A percentile compares a stretch with the other conserved stretches of the same genome.
These are phyloP conservation scores for Carpatolechia fugitivella DNA, from an alignment of 2,888 invertebrate genomes.

Conservation along the genomic window DNA sequence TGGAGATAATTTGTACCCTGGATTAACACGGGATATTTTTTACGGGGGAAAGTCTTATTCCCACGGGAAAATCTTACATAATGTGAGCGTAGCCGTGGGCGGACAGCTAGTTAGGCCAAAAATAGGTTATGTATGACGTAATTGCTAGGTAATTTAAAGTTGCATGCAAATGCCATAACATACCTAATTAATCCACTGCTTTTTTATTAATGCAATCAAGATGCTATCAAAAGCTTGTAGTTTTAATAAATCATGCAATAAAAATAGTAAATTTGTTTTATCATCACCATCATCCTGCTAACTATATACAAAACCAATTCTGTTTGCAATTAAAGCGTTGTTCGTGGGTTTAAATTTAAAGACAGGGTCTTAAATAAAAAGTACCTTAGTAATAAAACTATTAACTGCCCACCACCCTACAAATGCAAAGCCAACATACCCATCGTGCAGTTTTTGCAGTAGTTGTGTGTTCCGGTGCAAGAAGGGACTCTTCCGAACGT, in stretches of 20 bases:
- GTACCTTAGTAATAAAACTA: neutral
- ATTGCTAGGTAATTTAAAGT: neutral
- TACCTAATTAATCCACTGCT: neutral
- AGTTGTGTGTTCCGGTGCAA: constrained; percentile 59
- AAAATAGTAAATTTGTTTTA: neutral
- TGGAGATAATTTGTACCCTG: no score
- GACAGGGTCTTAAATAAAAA: no score
- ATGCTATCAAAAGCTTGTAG: neutral
- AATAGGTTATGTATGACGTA: no score
- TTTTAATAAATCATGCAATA: neutral
- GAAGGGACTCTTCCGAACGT: constrained; percentile 76
- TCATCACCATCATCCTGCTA: neutral
- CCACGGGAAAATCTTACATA: no score
- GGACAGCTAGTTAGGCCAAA: no score
- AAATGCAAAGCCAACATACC: constrained; percentile 55
- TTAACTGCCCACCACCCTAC: constrained; percentile 48
- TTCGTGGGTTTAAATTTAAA: neutral
- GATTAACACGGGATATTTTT: no score
- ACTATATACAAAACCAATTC: no score
- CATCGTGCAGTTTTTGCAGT: constrained; percentile 61
- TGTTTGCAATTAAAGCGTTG: neutral
- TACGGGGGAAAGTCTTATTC: no score
- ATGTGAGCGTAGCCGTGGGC: no score
- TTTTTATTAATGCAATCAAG: neutral
- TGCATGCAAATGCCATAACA: neutral